Percentiles rank a stretch among this genome's conserved stretches.
phyloP scores from a whole-genome alignment of 2,888 invertebrate genomes.

The Encarsia formosa region DNA sequence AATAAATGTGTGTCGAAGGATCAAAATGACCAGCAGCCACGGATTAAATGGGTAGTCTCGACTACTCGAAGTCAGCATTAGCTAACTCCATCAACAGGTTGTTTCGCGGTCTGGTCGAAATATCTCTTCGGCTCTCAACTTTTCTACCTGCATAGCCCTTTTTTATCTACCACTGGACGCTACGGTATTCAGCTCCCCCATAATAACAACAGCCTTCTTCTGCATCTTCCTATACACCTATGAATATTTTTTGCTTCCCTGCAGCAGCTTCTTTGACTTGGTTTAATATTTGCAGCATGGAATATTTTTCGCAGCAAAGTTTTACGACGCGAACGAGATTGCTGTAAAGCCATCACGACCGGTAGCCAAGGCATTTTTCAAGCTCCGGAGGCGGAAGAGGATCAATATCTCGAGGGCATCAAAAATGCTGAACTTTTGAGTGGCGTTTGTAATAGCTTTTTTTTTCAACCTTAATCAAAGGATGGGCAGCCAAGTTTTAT shows the following conservation, averaged over 20 bases:
- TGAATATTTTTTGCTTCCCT: too few relatives aligned
- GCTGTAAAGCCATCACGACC: conserved; percentile 12
- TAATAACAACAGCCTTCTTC: conserved; percentile 15
- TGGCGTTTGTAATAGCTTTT: not conserved
- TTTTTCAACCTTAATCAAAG: conserved; percentile 7
- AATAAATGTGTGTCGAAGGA: too few relatives aligned
- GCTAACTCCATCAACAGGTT: conserved; percentile 47
- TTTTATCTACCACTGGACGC: conserved; percentile 24
- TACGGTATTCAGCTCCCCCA: conserved; percentile 21
- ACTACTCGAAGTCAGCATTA: not conserved
- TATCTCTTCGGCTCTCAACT: conserved; percentile 14
- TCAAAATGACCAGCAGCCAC: too few relatives aligned
- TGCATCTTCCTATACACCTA: not conserved
- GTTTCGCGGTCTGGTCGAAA: conserved; percentile 43
- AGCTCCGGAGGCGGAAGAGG: not conserved
- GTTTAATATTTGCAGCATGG: conserved; percentile 18
- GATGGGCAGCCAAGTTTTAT: too few relatives aligned
- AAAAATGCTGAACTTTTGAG: not conserved
- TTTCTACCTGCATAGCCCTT: not conserved
- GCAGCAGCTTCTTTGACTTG: too few relatives aligned
- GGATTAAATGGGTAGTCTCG: too few relatives aligned
- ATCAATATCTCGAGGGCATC: conserved; percentile 15
- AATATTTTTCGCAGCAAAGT: conserved; percentile 18
- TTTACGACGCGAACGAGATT: conserved; percentile 16
- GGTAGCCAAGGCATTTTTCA: conserved; percentile 17